Conservation (phyloP, 2,797 vertebrate genomes). For the Chelonia mydas region DNA sequence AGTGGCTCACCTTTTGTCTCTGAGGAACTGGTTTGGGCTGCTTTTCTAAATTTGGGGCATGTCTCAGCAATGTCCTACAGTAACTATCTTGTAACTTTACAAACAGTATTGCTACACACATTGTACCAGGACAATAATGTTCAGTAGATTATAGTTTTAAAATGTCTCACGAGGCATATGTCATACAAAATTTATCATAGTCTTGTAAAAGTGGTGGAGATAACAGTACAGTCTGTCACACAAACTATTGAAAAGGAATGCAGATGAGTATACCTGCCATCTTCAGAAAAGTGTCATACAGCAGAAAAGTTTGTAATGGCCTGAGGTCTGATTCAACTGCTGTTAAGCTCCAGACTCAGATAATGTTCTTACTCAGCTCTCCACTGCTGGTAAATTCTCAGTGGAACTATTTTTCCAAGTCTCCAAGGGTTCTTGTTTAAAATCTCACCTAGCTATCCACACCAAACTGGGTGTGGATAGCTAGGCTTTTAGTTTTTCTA, state of each 20-base stretch:
- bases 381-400: neutral
- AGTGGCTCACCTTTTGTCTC: neutral
- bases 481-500: neutral
- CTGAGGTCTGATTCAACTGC: neutral
- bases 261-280: accelerated
- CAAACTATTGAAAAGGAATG: neutral
- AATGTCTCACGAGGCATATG: neutral
- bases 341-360: neutral
- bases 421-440: neutral
- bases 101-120: neutral
- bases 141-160: neutral
- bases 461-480: neutral
- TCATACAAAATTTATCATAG: neutral
- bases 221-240: neutral
- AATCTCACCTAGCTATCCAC: neutral
- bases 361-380: neutral
- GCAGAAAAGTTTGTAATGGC: neutral
- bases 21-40: neutral
- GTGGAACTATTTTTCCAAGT: neutral
- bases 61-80: neutral
- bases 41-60: neutral
- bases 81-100: neutral
- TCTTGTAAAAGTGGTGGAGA: neutral
- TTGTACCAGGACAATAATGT: neutral
- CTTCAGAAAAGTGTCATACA: neutral